A percentile compares a stretch with the other conserved stretches of the same genome.
Conservation (phyloP, 2,797 vertebrate genomes). For the Valencia hispanica region DNA sequence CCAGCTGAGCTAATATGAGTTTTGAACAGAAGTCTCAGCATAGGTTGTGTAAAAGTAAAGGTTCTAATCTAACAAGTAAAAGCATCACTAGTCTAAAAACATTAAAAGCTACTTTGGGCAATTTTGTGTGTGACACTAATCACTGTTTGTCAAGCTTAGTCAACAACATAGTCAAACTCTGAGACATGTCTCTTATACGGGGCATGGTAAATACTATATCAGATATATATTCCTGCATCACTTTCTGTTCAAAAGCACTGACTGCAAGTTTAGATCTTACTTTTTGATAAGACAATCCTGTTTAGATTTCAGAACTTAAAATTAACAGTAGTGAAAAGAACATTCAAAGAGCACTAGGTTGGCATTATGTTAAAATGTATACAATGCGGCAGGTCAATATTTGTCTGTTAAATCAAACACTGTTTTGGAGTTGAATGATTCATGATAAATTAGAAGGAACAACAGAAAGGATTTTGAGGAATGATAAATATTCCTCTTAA, state of each 20-base stretch:
- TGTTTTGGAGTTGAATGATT: neutral
- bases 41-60: neutral
- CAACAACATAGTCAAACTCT: neutral
- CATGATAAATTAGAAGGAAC: neutral
- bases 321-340: neutral
- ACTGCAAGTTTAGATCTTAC: neutral
- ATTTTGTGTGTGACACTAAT: neutral
- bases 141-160: neutral
- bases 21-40: neutral
- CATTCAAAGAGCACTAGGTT: neutral
- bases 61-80: neutral
- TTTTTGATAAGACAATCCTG: neutral
- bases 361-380: neutral
- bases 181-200: neutral
- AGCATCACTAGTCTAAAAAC: neutral
- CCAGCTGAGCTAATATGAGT: slow-evolving; percentile 47
- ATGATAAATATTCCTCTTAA: neutral
- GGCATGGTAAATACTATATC: too few relatives aligned
- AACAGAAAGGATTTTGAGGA: neutral
- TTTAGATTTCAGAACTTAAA: neutral
- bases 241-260: neutral
- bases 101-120: neutral
- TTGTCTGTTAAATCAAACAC: neutral
- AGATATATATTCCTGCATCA: neutral
- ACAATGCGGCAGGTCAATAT: neutral